These are phyloP conservation scores for Tonatia bakeri DNA, from an alignment of 2,113 vertebrate species.

Conservation along the genomic window DNA sequence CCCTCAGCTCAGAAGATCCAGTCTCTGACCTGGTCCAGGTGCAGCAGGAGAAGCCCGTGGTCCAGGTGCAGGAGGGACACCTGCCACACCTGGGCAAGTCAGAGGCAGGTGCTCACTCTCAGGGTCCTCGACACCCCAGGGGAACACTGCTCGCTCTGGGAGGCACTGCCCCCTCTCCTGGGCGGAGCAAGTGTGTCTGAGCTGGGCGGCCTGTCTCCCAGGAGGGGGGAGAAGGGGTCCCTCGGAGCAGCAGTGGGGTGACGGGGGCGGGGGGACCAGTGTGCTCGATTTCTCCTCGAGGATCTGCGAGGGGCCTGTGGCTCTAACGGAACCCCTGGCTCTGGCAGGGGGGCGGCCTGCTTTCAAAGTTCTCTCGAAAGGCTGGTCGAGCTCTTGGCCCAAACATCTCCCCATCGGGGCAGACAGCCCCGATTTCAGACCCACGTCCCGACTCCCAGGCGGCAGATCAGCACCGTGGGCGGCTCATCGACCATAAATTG, in stretches of 20 bases:
- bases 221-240: fast-evolving
- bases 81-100: fast-evolving
- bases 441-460: fast-evolving
- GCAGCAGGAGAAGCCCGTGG: neutral
- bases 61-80: fast-evolving
- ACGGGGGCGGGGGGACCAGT: fast-evolving
- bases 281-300: neutral
- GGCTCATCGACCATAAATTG: fast-evolving
- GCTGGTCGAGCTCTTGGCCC: neutral
- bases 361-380: neutral
- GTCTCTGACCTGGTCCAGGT: too few species aligned
- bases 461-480: fast-evolving
- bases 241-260: fast-evolving
- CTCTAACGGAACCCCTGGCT: too few species aligned
- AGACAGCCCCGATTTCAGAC: fast-evolving
- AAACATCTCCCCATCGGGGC: fast-evolving
- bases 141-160: fast-evolving
- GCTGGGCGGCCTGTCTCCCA: fast-evolving
- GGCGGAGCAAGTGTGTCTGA: fast-evolving
- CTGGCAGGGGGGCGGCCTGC: fast-evolving
- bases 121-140: fast-evolving
- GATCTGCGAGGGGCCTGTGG: fast-evolving
- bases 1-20: neutral
- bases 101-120: fast-evolving
- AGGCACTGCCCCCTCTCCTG: fast-evolving